These are phyloP conservation scores for Hylyphantes graminicola DNA, from an alignment of 1,140 invertebrate species.

Conservation along the genomic window DNA sequence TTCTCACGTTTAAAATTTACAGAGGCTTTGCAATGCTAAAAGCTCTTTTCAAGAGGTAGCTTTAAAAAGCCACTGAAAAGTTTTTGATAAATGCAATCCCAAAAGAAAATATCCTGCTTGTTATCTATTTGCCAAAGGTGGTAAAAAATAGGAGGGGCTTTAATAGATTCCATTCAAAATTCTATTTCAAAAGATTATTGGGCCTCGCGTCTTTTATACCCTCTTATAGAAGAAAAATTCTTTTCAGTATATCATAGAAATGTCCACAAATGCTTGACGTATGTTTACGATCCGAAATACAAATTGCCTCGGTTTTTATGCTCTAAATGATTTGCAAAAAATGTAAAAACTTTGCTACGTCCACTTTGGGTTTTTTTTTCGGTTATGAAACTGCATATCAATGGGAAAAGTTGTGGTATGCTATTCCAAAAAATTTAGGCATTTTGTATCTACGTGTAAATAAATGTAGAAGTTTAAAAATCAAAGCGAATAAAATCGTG, in stretches of 20 bases:
- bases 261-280: constrained; percentile 25
- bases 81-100: no score
- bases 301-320: constrained; percentile 25
- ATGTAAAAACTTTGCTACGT: not conserved
- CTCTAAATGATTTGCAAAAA: constrained; percentile 35
- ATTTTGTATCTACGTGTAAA: not conserved
- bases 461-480: no score
- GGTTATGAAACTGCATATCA: constrained; percentile 16
- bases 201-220: not conserved
- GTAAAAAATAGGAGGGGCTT: not conserved
- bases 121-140: not conserved
- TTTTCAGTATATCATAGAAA: constrained; percentile 30
- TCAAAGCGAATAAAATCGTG: no score
- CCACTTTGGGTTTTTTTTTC: constrained; percentile 6
- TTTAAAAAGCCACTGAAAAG: no score
- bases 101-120: not conserved
- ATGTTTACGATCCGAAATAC: constrained; percentile 37
- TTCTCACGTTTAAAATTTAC: no score
- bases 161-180: not conserved
- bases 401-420: not conserved
- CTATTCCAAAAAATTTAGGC: constrained; percentile 6
- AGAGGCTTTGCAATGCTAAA: no score
- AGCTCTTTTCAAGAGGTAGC: no score
- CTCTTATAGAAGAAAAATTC: not conserved
- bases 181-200: not conserved